Base-by-base conservation (phyloP, 2,797 vertebrate species). In the Bradypus variegatus region DNA sequence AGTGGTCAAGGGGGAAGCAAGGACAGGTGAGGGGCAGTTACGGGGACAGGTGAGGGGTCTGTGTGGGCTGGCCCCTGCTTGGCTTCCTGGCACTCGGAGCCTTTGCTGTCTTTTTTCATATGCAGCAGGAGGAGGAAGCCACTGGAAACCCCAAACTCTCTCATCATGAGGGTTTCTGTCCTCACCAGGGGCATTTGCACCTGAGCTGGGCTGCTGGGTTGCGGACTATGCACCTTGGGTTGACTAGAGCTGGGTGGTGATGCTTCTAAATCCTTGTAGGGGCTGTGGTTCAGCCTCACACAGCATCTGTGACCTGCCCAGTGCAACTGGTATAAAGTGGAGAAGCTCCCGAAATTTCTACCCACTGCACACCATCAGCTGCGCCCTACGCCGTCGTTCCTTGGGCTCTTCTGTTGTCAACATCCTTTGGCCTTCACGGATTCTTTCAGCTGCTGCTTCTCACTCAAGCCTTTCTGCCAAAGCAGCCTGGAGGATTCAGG, bases 281-380 rank as follows among this genome's bases (percentile, higher is more conserved):
- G 5, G 5, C 55, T 58, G 6, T 18, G 9, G 5, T 15, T 2
- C 31, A 38, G 58, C 9, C 36, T 50, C 0, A 1, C 5, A 14
- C 31, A 21, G 25, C 0, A 15, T 23, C 60, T 31, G 31, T 1
- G 13, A 41, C 10, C 5, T 4, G 6, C 50, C 50, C 69, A 18
- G 0, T 0, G 33, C 41, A 29, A 41, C 25, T 6, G 15, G 33
- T 9, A 31, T 36, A 18, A 10, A 60, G 76, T 41, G 29, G 65
- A 45, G 76, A 21, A 53, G 76, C 45, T 58, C 48, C 65, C n/a
- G 65, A 58, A 23, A 23, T 58, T 58, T 9, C 58, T 23, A 58
- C 58, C 6, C 58, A 25, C 21, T 21, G 58, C 58, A 58, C 18
- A 31, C n/a, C 41, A 4, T 31, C 16, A 0, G 2, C 41, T 48